Conservation (phyloP, 2,888 invertebrate genomes). For the Drosophila lacicola region DNA sequence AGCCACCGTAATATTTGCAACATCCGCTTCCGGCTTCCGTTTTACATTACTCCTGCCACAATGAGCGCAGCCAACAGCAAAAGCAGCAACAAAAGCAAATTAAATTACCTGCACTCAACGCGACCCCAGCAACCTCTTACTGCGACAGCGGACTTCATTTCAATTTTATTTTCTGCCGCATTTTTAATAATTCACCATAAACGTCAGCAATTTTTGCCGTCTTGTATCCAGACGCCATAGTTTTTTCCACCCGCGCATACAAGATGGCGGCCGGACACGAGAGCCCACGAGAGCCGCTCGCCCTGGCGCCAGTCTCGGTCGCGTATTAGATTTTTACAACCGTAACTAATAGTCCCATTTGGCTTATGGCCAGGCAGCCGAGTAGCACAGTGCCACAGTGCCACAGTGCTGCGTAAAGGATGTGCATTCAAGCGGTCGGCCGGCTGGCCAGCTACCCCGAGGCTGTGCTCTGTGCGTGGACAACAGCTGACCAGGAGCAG, state of each 20-base stretch:
- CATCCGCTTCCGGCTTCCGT: slow-evolving; percentile 77
- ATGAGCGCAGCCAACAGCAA: slow-evolving; percentile 12
- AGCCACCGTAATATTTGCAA: slow-evolving; percentile 72
- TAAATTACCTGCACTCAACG: slow-evolving; percentile 72
- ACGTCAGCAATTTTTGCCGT: slow-evolving; percentile 63
- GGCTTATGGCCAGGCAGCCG: slow-evolving; percentile 69
- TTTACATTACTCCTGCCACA: slow-evolving; percentile 59
- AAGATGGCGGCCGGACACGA: slow-evolving; percentile 44
- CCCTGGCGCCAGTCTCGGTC: slow-evolving; percentile 61
- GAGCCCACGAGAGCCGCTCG: slow-evolving; percentile 1
- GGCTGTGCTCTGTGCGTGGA: slow-evolving; percentile 7
- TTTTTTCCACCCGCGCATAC: slow-evolving; percentile 26
- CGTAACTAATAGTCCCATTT: slow-evolving; percentile 81
- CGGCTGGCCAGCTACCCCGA: not conserved
- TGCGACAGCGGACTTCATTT: slow-evolving; percentile 59
- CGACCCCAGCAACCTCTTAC: slow-evolving; percentile 23
- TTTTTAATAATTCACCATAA: slow-evolving; percentile 81
- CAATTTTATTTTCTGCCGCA: slow-evolving; percentile 68
- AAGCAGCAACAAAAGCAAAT: slow-evolving; percentile 38
- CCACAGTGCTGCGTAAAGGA: slow-evolving; percentile 14
- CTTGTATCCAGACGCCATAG: slow-evolving; percentile 42
- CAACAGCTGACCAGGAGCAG: slow-evolving; percentile 23
- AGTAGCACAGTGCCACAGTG: slow-evolving; percentile 15
- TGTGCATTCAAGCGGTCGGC: slow-evolving; percentile 45
- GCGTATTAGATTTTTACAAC: slow-evolving; percentile 78